phyloP scores from a whole-genome alignment of 2,113 vertebrate genomes.

The Notarius quadriscutis region DNA sequence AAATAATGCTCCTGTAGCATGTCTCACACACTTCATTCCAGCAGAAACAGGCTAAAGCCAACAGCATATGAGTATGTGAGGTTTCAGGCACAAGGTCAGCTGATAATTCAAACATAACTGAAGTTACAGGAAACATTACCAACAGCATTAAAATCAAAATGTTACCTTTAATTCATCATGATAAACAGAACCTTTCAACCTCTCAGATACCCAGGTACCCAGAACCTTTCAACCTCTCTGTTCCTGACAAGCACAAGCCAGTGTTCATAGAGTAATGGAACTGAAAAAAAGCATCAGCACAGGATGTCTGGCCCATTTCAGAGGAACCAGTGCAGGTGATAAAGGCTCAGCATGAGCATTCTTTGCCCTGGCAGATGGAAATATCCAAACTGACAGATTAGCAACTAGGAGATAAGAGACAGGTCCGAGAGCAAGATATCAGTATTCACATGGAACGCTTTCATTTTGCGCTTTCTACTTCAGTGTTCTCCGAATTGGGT shows the following conservation, averaged over 20 bases:
- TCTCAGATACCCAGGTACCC: not conserved
- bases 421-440: slow-evolving; percentile 36
- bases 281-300: not conserved
- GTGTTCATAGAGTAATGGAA: slow-evolving; percentile 26
- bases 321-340: slow-evolving; percentile 19
- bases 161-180: slow-evolving; percentile 33
- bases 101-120: slow-evolving; percentile 48
- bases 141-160: slow-evolving; percentile 46
- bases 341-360: slow-evolving; percentile 22
- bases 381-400: slow-evolving; percentile 30
- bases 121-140: slow-evolving; percentile 40
- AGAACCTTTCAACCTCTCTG: slow-evolving; percentile 17
- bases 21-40: slow-evolving; percentile 1
- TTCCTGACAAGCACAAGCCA: slow-evolving; percentile 20
- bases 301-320: slow-evolving; percentile 4
- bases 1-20: not conserved
- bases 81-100: slow-evolving; percentile 41
- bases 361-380: slow-evolving; percentile 26
- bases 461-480: slow-evolving; percentile 1
- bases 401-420: slow-evolving; percentile 16
- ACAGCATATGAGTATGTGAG: slow-evolving; percentile 29
- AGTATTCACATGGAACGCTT: slow-evolving; percentile 16
- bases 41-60: slow-evolving; percentile 6
- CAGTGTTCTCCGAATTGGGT: slow-evolving; percentile 10
- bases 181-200: slow-evolving; percentile 24